Conservation (phyloP, 2,113 vertebrate species). For the Onychorhynchus coronatus region DNA sequence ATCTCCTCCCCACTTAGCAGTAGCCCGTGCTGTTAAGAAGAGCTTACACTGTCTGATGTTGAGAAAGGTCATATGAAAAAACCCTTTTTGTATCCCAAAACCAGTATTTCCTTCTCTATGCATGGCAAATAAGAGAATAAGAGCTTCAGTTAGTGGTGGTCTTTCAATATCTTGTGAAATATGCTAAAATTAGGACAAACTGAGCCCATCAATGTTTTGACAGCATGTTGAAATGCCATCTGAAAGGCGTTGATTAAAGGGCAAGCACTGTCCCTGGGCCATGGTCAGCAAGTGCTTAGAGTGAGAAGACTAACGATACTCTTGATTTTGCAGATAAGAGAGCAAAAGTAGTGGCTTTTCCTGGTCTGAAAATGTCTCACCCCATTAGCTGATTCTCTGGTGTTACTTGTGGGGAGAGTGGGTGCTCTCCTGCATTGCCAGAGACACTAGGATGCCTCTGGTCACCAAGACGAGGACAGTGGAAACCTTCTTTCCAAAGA, state of each 20-base stretch:
- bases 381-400: background rate
- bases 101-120: background rate
- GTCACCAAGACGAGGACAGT: background rate
- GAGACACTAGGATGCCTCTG: background rate
- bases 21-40: background rate
- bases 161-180: background rate
- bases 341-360: background rate
- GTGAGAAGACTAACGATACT: rapidly evolving
- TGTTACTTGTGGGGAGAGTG: background rate
- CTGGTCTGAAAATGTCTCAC: background rate
- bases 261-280: background rate
- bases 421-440: background rate
- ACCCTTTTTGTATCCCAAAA: background rate
- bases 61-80: background rate
- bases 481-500: background rate
- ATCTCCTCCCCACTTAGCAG: background rate
- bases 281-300: background rate
- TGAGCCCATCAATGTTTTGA: background rate
- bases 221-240: background rate
- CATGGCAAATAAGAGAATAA: background rate
- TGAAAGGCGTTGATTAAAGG: background rate
- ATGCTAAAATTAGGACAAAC: background rate
- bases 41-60: background rate
- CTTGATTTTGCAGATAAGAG: rapidly evolving
- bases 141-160: background rate